A percentile compares a stretch with the other conserved stretches of the same genome.
phyloP scores from a whole-genome alignment of 2,797 vertebrate species.

The Sebastiscus tertius region DNA sequence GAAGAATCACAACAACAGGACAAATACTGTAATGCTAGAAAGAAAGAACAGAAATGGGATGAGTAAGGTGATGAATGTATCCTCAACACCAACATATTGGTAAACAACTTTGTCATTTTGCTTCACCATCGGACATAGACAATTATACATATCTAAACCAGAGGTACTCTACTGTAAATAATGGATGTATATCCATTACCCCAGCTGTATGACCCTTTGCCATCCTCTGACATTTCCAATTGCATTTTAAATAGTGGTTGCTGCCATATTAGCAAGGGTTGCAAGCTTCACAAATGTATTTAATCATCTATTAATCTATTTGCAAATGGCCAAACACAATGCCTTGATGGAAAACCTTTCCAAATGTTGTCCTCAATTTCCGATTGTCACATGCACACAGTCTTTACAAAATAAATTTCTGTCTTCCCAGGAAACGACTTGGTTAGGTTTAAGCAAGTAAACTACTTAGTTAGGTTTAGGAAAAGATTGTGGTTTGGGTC shows the following conservation, averaged over 20 bases:
- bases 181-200: neutral
- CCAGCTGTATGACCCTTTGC: neutral
- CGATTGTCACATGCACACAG: too few relatives aligned
- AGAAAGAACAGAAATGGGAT: neutral
- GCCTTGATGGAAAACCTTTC: neutral
- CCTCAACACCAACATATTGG: neutral
- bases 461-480: too few relatives aligned
- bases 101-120: neutral
- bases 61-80: neutral
- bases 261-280: neutral
- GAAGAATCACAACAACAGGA: slow-evolving; percentile 36
- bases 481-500: too few relatives aligned
- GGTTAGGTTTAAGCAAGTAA: too few relatives aligned
- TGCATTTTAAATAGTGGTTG: neutral
- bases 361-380: neutral
- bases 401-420: too few relatives aligned
- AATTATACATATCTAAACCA: neutral
- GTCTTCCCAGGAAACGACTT: too few relatives aligned
- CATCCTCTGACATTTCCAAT: neutral
- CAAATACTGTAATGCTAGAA: slow-evolving; percentile 17
- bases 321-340: neutral
- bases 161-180: neutral
- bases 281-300: neutral
- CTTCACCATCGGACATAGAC: neutral
- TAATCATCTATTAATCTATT: neutral